Conservation (phyloP, 2,113 vertebrate genomes). For the Oncorhynchus clarkii region DNA sequence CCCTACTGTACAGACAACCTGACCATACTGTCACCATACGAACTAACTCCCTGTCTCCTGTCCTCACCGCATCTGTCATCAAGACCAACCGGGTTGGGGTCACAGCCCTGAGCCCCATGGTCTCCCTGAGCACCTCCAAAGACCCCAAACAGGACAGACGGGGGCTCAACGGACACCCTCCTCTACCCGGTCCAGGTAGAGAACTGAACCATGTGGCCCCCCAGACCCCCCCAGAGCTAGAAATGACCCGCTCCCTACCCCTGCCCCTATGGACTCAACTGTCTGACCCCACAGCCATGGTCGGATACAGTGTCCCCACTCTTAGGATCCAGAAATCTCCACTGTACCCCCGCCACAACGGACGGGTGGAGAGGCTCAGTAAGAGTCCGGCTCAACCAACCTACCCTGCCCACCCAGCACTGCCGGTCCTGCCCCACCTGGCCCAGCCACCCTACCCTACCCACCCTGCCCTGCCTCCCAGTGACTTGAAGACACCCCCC, state of each 20-base stretch:
- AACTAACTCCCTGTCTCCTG: slow-evolving; percentile 62
- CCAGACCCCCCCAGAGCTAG: slow-evolving; percentile 6
- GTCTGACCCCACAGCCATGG: slow-evolving; percentile 45
- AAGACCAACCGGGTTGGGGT: slow-evolving; percentile 57
- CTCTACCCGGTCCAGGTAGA: slow-evolving; percentile 39
- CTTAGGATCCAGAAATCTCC: slow-evolving; percentile 68
- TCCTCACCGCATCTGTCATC: slow-evolving; percentile 62
- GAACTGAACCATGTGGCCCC: slow-evolving; percentile 29
- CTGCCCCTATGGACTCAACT: slow-evolving; percentile 24
- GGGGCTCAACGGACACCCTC: slow-evolving; percentile 56
- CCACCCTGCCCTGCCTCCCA: slow-evolving; percentile 20
- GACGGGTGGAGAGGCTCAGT: slow-evolving; percentile 44
- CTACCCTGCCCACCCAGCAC: too few species aligned
- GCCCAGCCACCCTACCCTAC: too few species aligned
- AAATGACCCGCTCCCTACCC: slow-evolving; percentile 22
- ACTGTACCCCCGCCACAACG: slow-evolving; percentile 71
- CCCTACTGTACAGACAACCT: slow-evolving; percentile 7
- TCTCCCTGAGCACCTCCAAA: slow-evolving; percentile 31
- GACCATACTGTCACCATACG: slow-evolving; percentile 50
- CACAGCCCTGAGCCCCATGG: background rate
- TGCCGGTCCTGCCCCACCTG: too few species aligned
- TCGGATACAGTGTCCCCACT: slow-evolving; percentile 44
- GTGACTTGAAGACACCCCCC: slow-evolving; percentile 49
- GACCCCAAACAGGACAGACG: slow-evolving; percentile 30
- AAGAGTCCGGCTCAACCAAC: slow-evolving; percentile 34